Percentiles rank a stretch among this genome's conserved stretches.
Evolutionary conservation across 2,113 vertebrate genomes (phyloP).

Genomic region (Balaeniceps rex): DNA sequence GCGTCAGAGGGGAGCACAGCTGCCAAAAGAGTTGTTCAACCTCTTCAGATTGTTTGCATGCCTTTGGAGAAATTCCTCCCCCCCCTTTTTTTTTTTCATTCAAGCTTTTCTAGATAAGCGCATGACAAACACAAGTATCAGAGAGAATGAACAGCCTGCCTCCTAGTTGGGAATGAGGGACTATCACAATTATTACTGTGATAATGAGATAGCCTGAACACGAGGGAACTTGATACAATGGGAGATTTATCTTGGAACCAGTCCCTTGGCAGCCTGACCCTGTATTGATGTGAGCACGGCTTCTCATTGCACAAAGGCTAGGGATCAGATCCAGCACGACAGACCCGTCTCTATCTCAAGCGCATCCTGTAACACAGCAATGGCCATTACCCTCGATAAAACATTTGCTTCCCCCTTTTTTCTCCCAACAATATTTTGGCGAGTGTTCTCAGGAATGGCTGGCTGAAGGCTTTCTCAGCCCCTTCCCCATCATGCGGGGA

Average conservation of each 20-base stretch:
- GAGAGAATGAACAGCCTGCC: not conserved
- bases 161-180: not conserved
- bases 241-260: not conserved
- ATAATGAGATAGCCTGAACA: not conserved
- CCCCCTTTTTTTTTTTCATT: not conserved
- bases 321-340: not conserved
- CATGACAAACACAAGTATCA: not conserved
- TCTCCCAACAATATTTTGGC: not conserved
- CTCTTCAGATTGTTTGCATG: not conserved
- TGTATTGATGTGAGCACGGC: fast-evolving
- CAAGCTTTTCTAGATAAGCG: not conserved
- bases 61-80: not conserved
- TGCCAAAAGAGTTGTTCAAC: not conserved
- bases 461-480: not conserved
- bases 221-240: not conserved
- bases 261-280: not conserved
- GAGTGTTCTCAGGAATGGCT: not conserved
- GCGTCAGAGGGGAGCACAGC: not conserved
- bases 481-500: not conserved
- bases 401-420: not conserved
- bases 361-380: not conserved
- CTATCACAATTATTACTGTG: not conserved
- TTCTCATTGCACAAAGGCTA: not conserved
- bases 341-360: not conserved
- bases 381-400: not conserved